These are phyloP conservation scores for Drosophila orena DNA, from an alignment of 1,140 invertebrate species.

Conservation along the genomic window DNA sequence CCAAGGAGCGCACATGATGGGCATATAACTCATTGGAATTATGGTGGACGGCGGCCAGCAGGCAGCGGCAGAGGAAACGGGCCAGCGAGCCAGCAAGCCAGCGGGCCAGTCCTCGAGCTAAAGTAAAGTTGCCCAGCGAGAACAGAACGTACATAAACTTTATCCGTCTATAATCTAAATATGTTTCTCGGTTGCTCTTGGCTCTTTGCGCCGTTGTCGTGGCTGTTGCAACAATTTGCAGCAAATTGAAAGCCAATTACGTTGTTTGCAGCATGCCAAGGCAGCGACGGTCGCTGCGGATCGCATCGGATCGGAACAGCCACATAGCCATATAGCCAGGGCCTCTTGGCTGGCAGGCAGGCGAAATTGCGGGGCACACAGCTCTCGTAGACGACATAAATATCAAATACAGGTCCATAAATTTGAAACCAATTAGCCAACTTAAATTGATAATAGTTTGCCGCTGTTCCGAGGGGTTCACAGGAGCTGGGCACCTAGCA, in stretches of 20 bases:
- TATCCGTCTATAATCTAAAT: slow-evolving; percentile 84
- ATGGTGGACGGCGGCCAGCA: slow-evolving; percentile 42
- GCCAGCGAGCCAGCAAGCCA: no score
- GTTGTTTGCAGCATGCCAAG: slow-evolving; percentile 81
- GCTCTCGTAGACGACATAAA: slow-evolving; percentile 75
- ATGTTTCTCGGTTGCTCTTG: slow-evolving; percentile 53
- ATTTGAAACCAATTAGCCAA: slow-evolving; percentile 84
- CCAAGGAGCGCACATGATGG: slow-evolving; percentile 71
- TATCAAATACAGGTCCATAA: slow-evolving; percentile 84
- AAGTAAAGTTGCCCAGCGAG: slow-evolving; percentile 36
- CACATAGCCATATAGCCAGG: slow-evolving; percentile 15
- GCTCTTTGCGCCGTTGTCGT: slow-evolving; percentile 66
- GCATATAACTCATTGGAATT: slow-evolving; percentile 80
- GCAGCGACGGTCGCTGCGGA: slow-evolving; percentile 33
- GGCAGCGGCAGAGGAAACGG: slow-evolving; percentile 17
- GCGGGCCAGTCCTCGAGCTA: slow-evolving; percentile 1
- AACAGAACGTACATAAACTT: slow-evolving; percentile 79
- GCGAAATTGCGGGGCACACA: slow-evolving; percentile 40
- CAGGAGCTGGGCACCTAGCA: slow-evolving; percentile 53
- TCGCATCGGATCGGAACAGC: slow-evolving; percentile 23
- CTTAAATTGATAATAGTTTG: slow-evolving; percentile 84
- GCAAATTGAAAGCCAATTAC: slow-evolving; percentile 84
- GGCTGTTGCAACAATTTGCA: slow-evolving; percentile 83
- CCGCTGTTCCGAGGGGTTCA: slow-evolving; percentile 15
- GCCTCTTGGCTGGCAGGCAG: slow-evolving; percentile 5